Evolutionary conservation across 2,113 vertebrate species (phyloP).

Genomic region (Probosciger aterrimus): DNA sequence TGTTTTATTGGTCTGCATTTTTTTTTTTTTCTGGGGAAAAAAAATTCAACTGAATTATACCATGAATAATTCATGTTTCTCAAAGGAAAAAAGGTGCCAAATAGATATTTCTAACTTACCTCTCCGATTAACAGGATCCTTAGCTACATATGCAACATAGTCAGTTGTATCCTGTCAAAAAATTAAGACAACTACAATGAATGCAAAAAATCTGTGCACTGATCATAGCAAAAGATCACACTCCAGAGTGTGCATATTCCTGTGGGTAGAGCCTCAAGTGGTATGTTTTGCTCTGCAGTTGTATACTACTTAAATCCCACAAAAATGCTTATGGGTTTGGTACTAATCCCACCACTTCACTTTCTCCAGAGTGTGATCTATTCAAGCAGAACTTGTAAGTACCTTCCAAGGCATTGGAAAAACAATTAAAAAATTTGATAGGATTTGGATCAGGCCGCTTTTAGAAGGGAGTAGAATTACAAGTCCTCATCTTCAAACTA

Average conservation of each 20-base stretch:
- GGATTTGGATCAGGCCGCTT: neutral
- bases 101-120: conserved; percentile 74
- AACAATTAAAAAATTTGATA: neutral
- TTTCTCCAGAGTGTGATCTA: neutral
- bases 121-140: conserved; percentile 97
- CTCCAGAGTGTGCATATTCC: neutral
- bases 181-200: neutral
- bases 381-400: neutral
- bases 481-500: neutral
- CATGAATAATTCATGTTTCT: neutral
- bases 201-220: neutral
- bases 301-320: neutral
- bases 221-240: neutral
- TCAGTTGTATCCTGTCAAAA: conserved; percentile 90
- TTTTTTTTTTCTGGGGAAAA: neutral
- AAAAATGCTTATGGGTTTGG: neutral
- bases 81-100: neutral
- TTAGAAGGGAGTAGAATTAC: neutral
- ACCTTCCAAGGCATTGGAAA: neutral
- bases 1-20: neutral
- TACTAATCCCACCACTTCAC: neutral
- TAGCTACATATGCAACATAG: conserved; percentile 96
- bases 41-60: neutral
- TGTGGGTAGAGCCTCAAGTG: neutral
- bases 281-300: neutral